Conservation (phyloP, 2,797 vertebrate species). For the Eurystomus glaucurus region DNA sequence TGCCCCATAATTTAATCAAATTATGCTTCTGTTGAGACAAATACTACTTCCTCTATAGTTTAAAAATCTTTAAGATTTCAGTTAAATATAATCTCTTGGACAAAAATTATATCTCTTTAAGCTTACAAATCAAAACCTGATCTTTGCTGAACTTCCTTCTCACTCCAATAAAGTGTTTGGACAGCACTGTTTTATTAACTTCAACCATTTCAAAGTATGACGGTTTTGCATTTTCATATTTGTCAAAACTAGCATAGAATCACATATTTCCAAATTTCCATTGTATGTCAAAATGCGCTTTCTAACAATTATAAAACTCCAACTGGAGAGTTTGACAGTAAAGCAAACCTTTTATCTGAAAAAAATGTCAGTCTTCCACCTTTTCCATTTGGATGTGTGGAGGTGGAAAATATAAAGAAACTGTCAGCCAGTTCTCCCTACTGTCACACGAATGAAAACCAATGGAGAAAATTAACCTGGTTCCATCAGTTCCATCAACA, state of each 20-base stretch:
- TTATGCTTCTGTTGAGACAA: neutral
- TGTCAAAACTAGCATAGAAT: neutral
- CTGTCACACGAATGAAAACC: neutral
- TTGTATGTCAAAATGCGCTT: neutral
- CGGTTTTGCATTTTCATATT: neutral
- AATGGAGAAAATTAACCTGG: neutral
- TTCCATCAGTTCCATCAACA: neutral
- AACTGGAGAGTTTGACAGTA: neutral
- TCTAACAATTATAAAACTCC: neutral
- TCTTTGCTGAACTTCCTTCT: neutral
- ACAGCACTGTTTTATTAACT: neutral
- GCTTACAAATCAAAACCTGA: neutral
- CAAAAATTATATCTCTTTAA: fast-evolving
- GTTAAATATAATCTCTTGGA: neutral
- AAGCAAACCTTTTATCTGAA: neutral
- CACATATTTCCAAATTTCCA: fast-evolving
- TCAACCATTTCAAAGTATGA: neutral
- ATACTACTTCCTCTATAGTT: neutral
- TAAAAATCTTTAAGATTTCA: neutral
- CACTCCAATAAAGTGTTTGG: neutral
- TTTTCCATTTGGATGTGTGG: neutral
- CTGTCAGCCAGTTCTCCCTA: neutral
- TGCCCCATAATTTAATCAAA: neutral
- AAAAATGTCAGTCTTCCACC: neutral
- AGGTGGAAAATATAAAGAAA: neutral